A percentile compares a stretch with the other conserved stretches of the same genome.
Conservation (phyloP, 2,797 vertebrate species). For the Pelobates cultripes region DNA sequence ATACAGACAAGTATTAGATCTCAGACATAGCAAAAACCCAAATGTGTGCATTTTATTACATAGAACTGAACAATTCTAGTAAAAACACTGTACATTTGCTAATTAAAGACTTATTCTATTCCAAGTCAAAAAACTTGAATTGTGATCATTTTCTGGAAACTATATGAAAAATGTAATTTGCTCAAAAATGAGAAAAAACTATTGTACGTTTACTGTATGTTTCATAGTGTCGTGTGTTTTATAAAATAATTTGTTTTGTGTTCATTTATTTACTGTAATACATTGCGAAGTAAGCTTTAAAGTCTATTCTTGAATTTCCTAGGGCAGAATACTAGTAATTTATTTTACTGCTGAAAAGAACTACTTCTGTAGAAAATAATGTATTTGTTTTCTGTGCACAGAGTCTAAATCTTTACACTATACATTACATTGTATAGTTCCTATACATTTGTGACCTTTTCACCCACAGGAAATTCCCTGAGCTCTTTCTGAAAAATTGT, state of each 20-base stretch:
- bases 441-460: slow-evolving; percentile 34
- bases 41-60: too few species aligned
- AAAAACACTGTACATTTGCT: too few species aligned
- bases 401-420: slow-evolving; percentile 19
- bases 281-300: neutral
- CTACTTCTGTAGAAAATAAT: slow-evolving; percentile 15
- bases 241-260: neutral
- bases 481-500: slow-evolving; percentile 22
- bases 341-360: slow-evolving; percentile 18
- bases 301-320: neutral
- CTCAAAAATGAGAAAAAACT: too few species aligned
- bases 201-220: too few species aligned
- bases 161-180: too few species aligned
- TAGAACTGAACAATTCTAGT: too few species aligned
- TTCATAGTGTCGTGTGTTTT: slow-evolving; percentile 2
- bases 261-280: neutral
- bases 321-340: slow-evolving; percentile 32
- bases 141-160: too few species aligned
- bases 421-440: slow-evolving; percentile 19
- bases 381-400: slow-evolving; percentile 24
- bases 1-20: too few species aligned
- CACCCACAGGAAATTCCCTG: slow-evolving; percentile 21
- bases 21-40: too few species aligned
- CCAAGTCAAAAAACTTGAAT: too few species aligned
- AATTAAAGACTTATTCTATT: too few species aligned